A percentile compares a stretch with the other conserved stretches of the same genome.
Conservation (phyloP, 2,113 vertebrate species). For the Trochalopteron elliotii region DNA sequence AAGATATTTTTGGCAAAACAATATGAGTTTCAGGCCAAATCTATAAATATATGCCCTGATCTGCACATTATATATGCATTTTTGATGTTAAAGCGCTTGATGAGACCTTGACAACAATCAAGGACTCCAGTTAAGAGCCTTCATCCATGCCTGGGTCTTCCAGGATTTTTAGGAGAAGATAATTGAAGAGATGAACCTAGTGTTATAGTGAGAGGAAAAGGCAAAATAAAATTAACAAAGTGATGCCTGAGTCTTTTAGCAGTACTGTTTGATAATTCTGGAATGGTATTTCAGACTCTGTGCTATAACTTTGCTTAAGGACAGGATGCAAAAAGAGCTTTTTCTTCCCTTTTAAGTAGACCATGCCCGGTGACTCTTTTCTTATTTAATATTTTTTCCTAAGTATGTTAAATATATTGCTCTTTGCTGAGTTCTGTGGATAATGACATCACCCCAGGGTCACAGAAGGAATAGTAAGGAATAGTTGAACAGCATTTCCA, state of each 20-base stretch:
- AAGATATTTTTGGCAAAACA: neutral
- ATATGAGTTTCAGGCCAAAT: neutral
- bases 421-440: neutral
- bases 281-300: neutral
- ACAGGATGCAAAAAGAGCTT: neutral
- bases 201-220: neutral
- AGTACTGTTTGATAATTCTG: neutral
- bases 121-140: neutral
- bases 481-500: neutral
- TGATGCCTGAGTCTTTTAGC: neutral
- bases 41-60: neutral
- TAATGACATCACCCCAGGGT: neutral
- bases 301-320: neutral
- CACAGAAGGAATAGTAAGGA: neutral
- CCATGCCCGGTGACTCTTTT: accelerated
- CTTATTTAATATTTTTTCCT: neutral
- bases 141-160: neutral
- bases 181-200: neutral
- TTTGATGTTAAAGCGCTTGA: neutral
- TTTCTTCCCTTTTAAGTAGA: neutral
- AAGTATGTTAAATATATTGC: neutral
- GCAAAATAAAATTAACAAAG: neutral
- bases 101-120: neutral
- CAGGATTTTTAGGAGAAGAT: neutral
- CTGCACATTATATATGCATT: neutral